A percentile compares a stretch with the other conserved stretches of the same genome.
phyloP scores from a whole-genome alignment of 2,888 invertebrate species.

The Blomia tropicalis region DNA sequence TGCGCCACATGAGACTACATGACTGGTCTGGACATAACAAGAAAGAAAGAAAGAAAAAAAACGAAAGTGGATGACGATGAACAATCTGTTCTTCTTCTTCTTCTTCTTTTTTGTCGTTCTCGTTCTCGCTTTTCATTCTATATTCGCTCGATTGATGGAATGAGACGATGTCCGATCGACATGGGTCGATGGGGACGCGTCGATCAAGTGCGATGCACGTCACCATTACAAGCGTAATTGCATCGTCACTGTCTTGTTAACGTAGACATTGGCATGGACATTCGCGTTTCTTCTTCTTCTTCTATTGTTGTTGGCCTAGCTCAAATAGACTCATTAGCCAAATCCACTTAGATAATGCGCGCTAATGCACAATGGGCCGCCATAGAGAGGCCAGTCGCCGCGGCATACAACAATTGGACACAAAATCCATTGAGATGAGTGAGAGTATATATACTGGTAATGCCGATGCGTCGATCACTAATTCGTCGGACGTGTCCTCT shows the following conservation, averaged over 20 bases:
- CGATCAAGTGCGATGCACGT: no score
- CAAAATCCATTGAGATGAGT: neutral
- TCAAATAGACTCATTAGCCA: conserved; percentile 9
- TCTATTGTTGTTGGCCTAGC: neutral
- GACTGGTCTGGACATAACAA: no score
- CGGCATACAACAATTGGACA: neutral
- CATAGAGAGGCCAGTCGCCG: neutral
- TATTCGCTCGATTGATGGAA: no score
- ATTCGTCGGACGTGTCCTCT: no score
- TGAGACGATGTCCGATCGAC: neutral
- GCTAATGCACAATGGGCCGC: conserved; percentile 9
- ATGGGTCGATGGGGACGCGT: neutral
- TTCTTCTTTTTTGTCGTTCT: no score
- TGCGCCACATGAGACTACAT: conserved; percentile 13
- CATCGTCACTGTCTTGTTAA: conserved; percentile 3
- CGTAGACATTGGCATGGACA: neutral
- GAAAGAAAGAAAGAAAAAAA: neutral
- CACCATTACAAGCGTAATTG: neutral
- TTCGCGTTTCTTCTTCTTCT: neutral
- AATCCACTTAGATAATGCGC: conserved; percentile 15
- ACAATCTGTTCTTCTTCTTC: no score
- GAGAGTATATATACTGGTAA: no score
- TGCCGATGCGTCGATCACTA: neutral
- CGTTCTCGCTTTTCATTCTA: no score
- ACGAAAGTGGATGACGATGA: neutral